These are phyloP conservation scores for Megastigmus dorsalis DNA, from an alignment of 2,888 invertebrate genomes.

Conservation along the genomic window DNA sequence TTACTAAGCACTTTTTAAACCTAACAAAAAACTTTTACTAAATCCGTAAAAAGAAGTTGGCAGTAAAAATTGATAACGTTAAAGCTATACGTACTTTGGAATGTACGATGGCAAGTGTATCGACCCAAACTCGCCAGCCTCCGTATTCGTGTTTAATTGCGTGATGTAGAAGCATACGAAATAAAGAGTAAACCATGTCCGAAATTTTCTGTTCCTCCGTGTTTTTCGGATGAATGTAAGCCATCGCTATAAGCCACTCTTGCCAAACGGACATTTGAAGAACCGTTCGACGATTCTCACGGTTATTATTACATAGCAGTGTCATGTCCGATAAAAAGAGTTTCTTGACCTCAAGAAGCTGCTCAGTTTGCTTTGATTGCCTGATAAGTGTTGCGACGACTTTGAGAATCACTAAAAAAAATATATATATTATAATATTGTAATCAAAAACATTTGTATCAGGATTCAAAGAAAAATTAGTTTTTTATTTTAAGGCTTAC, in stretches of 20 bases:
- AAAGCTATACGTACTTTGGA: constrained; percentile 85
- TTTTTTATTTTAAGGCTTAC: constrained; percentile 78
- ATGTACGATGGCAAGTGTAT: constrained; percentile 98
- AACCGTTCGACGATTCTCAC: constrained; percentile 97
- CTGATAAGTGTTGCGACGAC: constrained; percentile 97
- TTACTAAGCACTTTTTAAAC: no score
- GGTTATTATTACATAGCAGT: constrained; percentile 95
- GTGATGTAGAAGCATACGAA: constrained; percentile 97
- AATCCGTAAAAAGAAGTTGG: no score
- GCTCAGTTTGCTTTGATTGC: constrained; percentile 96
- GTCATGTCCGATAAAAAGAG: constrained; percentile 98
- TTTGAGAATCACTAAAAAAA: constrained; percentile 92
- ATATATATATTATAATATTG: constrained; percentile 8
- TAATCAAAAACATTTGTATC: constrained; percentile 14
- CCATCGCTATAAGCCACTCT: constrained; percentile 99
- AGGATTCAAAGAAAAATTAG: background rate
- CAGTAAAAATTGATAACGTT: background rate
- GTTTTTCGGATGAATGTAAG: constrained; percentile 97
- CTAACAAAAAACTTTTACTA: no score
- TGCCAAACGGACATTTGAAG: constrained; percentile 99
- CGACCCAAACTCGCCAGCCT: constrained; percentile 99
- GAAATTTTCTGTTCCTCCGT: constrained; percentile 97
- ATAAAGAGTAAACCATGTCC: constrained; percentile 98
- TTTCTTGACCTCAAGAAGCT: constrained; percentile 94
- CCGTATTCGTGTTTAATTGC: constrained; percentile 99